These are phyloP conservation scores for Erethizon dorsatum DNA, from an alignment of 2,797 vertebrate species.

Conservation along the genomic window DNA sequence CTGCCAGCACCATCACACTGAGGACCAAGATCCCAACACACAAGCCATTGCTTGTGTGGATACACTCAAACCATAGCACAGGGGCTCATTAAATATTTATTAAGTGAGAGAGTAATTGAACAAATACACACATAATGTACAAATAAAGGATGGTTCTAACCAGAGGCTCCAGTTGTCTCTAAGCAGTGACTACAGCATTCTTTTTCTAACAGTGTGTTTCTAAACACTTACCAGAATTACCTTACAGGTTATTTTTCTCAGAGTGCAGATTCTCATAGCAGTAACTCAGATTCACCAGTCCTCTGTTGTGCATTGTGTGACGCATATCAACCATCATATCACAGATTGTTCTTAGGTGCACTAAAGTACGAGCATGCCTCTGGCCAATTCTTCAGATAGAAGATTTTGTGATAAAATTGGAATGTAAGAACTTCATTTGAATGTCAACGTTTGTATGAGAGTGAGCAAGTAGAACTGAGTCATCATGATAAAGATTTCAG, in stretches of 20 bases:
- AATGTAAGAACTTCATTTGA: neutral
- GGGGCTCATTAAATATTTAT: neutral
- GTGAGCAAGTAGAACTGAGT: neutral
- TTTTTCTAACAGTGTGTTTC: neutral
- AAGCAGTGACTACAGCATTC: neutral
- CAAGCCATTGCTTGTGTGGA: too few species aligned
- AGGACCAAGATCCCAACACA: neutral
- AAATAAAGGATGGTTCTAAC: neutral
- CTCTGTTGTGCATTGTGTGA: neutral
- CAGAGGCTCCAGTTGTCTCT: neutral
- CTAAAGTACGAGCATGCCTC: neutral
- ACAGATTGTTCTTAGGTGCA: neutral
- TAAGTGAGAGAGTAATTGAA: neutral
- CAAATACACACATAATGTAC: too few species aligned
- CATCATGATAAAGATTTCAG: neutral
- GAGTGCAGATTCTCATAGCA: neutral
- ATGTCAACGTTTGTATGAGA: neutral
- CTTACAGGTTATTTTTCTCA: neutral
- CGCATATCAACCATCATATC: neutral
- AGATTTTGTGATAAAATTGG: neutral
- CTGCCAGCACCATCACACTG: neutral
- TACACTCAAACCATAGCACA: neutral
- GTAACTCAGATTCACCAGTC: neutral
- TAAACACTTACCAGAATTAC: neutral
- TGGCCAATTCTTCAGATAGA: neutral